Conservation (phyloP, 2,797 vertebrate species). For the Eremophila alpestris region DNA sequence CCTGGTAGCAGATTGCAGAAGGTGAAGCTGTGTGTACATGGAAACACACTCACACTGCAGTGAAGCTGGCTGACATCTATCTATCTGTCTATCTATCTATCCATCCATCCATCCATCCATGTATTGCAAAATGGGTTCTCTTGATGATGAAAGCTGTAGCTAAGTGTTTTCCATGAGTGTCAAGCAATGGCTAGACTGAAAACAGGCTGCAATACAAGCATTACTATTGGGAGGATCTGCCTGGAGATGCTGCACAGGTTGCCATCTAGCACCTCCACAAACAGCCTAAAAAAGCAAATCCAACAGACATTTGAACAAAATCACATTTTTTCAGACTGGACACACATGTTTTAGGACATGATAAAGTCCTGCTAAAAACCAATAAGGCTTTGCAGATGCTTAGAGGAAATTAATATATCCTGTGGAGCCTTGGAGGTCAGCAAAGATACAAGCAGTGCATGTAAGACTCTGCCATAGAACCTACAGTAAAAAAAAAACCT, state of each 20-base stretch:
- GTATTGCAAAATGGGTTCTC: not conserved
- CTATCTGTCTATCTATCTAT: too few relatives aligned
- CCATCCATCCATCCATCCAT: not conserved
- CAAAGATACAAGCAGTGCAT: not conserved
- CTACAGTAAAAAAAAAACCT: not conserved
- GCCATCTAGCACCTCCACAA: not conserved
- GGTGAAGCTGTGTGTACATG: fast-evolving
- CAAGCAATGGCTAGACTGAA: not conserved
- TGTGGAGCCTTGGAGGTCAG: not conserved
- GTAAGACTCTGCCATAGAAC: not conserved
- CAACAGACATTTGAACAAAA: not conserved
- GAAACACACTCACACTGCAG: fast-evolving
- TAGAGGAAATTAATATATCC: not conserved
- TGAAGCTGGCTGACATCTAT: not conserved
- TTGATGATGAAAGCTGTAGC: not conserved
- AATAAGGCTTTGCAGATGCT: not conserved
- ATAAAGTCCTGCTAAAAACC: not conserved
- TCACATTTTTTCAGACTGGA: not conserved
- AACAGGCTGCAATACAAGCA: not conserved
- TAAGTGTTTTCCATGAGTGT: not conserved
- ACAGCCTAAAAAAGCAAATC: not conserved
- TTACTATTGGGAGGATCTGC: not conserved
- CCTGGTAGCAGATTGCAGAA: not conserved
- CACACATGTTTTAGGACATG: not conserved
- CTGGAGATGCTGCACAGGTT: not conserved